Evolutionary conservation across 2,888 invertebrate genomes (phyloP), one percentile per base, ranked within the genome.

Genomic region (Erebia epiphron): DNA sequence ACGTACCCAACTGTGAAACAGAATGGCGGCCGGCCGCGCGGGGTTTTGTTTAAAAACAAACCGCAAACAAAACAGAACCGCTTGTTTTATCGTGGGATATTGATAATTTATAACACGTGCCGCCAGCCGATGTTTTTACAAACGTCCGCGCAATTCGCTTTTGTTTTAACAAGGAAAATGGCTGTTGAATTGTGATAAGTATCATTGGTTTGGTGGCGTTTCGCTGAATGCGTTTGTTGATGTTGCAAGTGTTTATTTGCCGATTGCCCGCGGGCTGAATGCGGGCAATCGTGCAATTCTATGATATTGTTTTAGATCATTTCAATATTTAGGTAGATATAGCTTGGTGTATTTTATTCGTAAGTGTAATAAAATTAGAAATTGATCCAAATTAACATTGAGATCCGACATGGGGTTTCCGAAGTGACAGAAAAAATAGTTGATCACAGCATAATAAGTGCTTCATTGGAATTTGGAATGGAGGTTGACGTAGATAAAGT

Each of bases 21-120:
- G 74, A 60, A 61, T 57, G 67, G 56, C 57, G 62, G 63, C 18
- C 66, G 14, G 41, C 35, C 21, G 21, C 21, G 35, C 68, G 46
- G 46, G 62, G 75, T 76, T 89, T 83, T 82, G 83, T 90, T 78
- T 85, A 84, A 88, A 88, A 92, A 89, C 86, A 91, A 61, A 78
- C 82, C 79, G 80, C 82, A 86, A 85, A 86, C 82, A 88, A 35
- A 87, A 87, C 86, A 87, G 74, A 65, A 18, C 71, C 78, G 91
- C 88, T 91, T 91, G 87, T 89, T 91, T 87, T 90, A 89, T 90
- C 92, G 90, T 89, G 92, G 92, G 92, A 93, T 90, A 88, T 87
- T 92, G 92, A 88, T 92, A 89, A 93, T 91, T 88, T 87, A 81
- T 74, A 79, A 82, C 92, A 91, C 88, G 88, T 89, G 90, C 79